Base-by-base conservation (phyloP, 2,888 invertebrate genomes). In the Lordiphosa andalusiaca region DNA sequence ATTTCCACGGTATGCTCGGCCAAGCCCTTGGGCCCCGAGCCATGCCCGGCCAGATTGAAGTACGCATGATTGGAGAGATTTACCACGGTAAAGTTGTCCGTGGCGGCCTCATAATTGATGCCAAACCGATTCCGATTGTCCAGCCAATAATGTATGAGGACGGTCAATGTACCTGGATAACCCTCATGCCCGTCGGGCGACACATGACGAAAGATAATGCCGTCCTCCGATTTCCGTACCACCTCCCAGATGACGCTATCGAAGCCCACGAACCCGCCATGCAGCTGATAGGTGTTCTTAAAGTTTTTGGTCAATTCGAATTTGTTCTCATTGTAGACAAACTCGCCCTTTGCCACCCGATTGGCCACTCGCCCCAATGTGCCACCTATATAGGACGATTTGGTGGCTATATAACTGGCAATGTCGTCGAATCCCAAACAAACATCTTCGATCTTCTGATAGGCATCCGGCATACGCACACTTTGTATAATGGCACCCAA, bases 1-100 rank as follows among this genome's bases (percentile, higher is more conserved):
- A 97, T 92, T 21, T 91, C 91, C 39, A 96, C 90, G 6, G 91
- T 90, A 85, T 96, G 96, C 39, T 94, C 93, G 70, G 92, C 91
- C 64, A 95, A 87, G 51, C 92, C 91, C 16, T 91, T 90, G 2
- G 91, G 88, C 0, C 95, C 95, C 6, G 92, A 83, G 1, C 46
- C 87, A 90, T 97, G 96, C 2, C 98, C 98, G 42, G 94, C 96
- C 36, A 98, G 91, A 90, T 98, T 98, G 89, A 98, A 98, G 87
- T 95, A 98, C 0, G 95, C 93, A 84, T 97, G 95, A 88, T 95
- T 95, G 40, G 96, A 96, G 49, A 98, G 89, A 87, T 96, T 97
- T 51, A 98, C 91, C n/a, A 94, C 93, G 0, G 97, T 98, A 0
- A 95, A 92, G 85, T 94, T 94, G 3, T 93, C 93, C 1, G 94